Evolutionary conservation across 1,140 invertebrate species (phyloP).

Genomic region (Neodiprion fabricii): DNA sequence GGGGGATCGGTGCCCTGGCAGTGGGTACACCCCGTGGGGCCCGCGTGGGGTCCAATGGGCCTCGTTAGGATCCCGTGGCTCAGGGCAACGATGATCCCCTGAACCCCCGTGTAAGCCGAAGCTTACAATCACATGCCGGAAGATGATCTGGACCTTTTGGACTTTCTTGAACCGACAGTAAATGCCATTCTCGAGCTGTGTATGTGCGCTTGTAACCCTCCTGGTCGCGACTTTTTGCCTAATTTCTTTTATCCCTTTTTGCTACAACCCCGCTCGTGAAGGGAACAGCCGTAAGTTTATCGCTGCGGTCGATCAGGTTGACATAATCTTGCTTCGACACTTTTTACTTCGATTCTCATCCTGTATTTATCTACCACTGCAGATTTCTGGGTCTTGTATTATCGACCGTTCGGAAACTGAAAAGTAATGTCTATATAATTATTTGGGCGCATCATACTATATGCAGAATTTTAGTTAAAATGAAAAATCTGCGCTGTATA

Average conservation of each 20-base stretch:
- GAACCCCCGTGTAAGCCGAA: slow-evolving; percentile 9
- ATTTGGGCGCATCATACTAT: too few species aligned
- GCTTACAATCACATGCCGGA: slow-evolving; percentile 17
- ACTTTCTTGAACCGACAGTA: background rate
- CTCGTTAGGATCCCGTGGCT: slow-evolving; percentile 12
- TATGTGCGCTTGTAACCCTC: slow-evolving; percentile 1
- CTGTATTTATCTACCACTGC: too few species aligned
- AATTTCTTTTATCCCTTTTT: background rate
- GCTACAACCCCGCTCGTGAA: too few species aligned
- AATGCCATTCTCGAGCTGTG: background rate
- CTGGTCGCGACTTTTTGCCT: background rate
- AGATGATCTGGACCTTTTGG: slow-evolving; percentile 14
- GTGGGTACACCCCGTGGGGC: slow-evolving; percentile 12
- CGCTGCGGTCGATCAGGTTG: too few species aligned
- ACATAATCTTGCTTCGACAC: too few species aligned
- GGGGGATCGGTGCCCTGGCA: background rate
- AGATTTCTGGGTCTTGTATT: too few species aligned
- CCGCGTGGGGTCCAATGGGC: slow-evolving; percentile 8
- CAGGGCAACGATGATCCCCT: background rate
- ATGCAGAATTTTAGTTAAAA: too few species aligned
- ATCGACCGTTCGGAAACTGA: too few species aligned
- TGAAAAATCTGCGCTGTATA: too few species aligned
- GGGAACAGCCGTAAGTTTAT: too few species aligned
- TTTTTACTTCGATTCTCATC: too few species aligned
- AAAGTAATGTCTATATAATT: too few species aligned